Base-by-base conservation (phyloP, 1,140 invertebrate species). In the Zophobas atratus region DNA sequence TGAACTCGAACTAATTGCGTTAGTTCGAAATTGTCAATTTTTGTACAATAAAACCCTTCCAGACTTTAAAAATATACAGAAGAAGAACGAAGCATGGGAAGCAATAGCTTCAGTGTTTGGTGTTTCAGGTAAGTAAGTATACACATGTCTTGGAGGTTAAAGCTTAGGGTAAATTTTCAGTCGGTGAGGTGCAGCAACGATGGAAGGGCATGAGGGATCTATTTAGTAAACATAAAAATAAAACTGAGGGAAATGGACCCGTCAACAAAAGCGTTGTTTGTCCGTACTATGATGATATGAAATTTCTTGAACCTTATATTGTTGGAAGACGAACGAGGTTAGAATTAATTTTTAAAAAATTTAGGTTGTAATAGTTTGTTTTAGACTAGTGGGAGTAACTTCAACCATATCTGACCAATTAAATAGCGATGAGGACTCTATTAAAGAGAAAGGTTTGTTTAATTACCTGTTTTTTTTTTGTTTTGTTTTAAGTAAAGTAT, bases 1-100 rank as follows among this genome's bases (percentile, higher is more conserved):
- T 57, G 79, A 80, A 75, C 41, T 80, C 70, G 79, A 80, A 79
- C 49, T 80, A n/a, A 80, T 80, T 6, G 79, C 79, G 4, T 74
- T 80, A 49, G 75, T 80, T 6, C 33, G 77, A n/a, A 80, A 80
- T 36, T 80, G 79, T 71, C 77, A 70, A 8, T 76, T 80, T 74
- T 48, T 80, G 6, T 80, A 80, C 53, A 77, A 80, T 57, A 78
- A 76, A 63, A 70, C 8, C 6, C 39, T 78, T 32, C 35, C 71
- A 20, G 79, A 80, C 76, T 80, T 76, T 46, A 78, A 80, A 41
- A 76, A 80, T 67, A 53, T 76, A 33, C 55, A 73, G 39, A 80
- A 80, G 67, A 77, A 77, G 39, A 75, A 80, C 38, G 63, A 72
- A 41, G 77, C 79, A 5, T 80, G 79, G 79, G 51, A 51, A 8